Percentiles rank a stretch among this genome's conserved stretches.
Evolutionary conservation across 2,113 vertebrate species (phyloP).

Genomic region (Apus apus): DNA sequence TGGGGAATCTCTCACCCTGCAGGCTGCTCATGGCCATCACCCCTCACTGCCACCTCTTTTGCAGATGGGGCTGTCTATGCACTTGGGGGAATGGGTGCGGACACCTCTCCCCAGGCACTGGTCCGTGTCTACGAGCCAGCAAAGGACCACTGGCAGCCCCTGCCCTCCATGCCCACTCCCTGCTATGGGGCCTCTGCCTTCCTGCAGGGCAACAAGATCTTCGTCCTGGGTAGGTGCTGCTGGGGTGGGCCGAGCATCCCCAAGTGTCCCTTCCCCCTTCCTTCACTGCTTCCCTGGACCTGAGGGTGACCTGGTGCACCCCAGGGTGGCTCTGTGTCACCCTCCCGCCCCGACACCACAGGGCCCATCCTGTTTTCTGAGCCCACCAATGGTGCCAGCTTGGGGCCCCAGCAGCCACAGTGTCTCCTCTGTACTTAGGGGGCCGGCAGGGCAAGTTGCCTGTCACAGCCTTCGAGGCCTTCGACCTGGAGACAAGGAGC

Average conservation of each 20-base stretch:
- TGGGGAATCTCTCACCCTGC: accelerated
- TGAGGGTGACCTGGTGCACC: neutral
- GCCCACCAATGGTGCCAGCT: neutral
- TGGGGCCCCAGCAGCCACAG: neutral
- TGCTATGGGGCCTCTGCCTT: conserved; percentile 92
- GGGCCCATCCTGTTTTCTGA: neutral
- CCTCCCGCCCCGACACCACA: neutral
- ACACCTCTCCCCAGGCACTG: conserved; percentile 91
- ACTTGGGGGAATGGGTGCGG: conserved; percentile 91
- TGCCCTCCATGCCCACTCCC: conserved; percentile 94
- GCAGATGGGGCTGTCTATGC: conserved; percentile 92
- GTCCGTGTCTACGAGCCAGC: conserved; percentile 89
- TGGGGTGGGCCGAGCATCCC: accelerated
- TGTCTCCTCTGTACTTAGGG: conserved; percentile 69
- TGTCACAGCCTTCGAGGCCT: conserved; percentile 94
- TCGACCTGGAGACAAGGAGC: conserved; percentile 91
- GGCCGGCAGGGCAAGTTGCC: conserved; percentile 97
- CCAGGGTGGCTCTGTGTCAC: neutral
- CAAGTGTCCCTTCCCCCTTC: neutral
- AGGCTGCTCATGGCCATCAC: accelerated
- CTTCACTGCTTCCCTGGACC: neutral
- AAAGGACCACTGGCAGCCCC: conserved; percentile 88
- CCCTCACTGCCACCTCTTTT: neutral
- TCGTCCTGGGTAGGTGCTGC: conserved; percentile 81
- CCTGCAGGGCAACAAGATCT: conserved; percentile 92